Base-by-base conservation (phyloP, 2,797 vertebrate species). In the Coregonus suidteri region DNA sequence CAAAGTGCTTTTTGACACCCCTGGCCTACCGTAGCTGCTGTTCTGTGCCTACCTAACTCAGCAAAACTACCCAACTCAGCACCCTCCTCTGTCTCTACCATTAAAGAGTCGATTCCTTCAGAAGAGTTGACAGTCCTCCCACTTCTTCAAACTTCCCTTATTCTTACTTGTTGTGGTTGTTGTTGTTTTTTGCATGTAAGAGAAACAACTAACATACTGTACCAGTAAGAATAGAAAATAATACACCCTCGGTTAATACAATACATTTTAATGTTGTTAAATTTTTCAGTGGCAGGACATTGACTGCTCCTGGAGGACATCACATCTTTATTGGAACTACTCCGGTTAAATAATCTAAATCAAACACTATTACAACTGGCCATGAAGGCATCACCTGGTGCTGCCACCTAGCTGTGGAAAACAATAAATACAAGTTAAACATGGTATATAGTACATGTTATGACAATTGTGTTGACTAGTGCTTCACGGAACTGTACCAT, bases 371-470 rank as follows among this genome's bases (percentile, higher is more conserved):
- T 89, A 87, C 88, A 79, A 85, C 83, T 90, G 93, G 91, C 91
- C 92, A 94, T 94, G 92, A 93, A 93, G 87, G 90, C 89, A 84
- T 90, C 87, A 82, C 88, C 90, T 93, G 88, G 89, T 82, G 84
- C 86, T 87, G 54, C 75, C 72, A 52, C 88, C 73, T 84, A 67
- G 85, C 64, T 82, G 78, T 80, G 70, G 11, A 62, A 77, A 77
- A 6, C 30, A 30, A 41, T 1, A 68, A 47, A 31, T 6, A 16
- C 71, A 65, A 11, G 4, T 7, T 68, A 20, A 65, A 65, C 54
- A 56, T 20, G n/a, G 13, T 37, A 13, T 4, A 30, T 2, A 13
- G 3, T 73, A 34, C 16, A n/a, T 35, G 30, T 34, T 54, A 54
- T 16, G 53, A 25, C 54, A 73, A 56, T 73, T n/a, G 54, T 35